phyloP scores from a whole-genome alignment of 2,888 invertebrate species.

The Leuctra nigra region DNA sequence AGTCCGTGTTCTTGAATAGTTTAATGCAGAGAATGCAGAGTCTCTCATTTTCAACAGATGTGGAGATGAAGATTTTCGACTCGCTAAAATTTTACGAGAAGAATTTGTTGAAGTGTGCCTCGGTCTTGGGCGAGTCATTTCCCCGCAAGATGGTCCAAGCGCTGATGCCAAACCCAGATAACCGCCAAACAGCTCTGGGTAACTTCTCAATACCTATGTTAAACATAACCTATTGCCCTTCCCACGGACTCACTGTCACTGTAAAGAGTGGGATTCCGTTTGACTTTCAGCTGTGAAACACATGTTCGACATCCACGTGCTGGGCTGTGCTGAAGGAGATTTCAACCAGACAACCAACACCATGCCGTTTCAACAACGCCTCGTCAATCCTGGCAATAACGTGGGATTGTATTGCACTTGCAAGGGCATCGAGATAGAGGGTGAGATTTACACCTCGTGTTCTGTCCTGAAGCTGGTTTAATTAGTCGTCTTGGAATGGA shows the following conservation, averaged over 20 bases:
- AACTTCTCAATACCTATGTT: too few species aligned
- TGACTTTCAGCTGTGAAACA: constrained; percentile 49
- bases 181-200: too few species aligned
- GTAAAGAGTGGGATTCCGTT: too few species aligned
- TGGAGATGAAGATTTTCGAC: constrained; percentile 57
- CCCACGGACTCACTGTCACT: too few species aligned
- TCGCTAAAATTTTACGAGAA: constrained; percentile 57
- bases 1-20: too few species aligned
- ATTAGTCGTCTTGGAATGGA: not conserved
- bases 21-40: too few species aligned
- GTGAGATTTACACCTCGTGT: too few species aligned
- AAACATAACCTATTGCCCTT: too few species aligned
- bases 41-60: constrained; percentile 44
- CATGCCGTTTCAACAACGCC: constrained; percentile 36
- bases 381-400: constrained; percentile 36
- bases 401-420: constrained; percentile 41
- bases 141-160: constrained; percentile 52
- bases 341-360: constrained; percentile 43
- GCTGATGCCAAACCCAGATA: constrained; percentile 45
- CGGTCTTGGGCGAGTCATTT: constrained; percentile 57
- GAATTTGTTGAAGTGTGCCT: constrained; percentile 55
- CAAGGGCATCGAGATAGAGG: constrained; percentile 37
- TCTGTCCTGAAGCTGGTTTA: not conserved
- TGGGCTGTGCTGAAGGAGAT: constrained; percentile 55
- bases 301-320: constrained; percentile 51